Evolutionary conservation across 1,140 invertebrate genomes (phyloP).

Genomic region (Galleria mellonella): DNA sequence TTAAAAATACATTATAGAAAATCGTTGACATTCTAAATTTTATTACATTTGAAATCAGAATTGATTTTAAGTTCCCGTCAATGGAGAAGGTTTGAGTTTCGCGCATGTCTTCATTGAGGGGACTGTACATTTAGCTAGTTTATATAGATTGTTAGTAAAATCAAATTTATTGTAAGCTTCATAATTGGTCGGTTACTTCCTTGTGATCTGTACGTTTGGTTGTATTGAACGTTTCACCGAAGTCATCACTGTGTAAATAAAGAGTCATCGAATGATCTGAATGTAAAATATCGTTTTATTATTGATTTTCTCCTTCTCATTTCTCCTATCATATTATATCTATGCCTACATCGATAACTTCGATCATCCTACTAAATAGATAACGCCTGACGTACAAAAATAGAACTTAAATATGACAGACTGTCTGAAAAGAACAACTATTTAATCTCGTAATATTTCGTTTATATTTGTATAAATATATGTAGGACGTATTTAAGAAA

Average conservation of each 20-base stretch:
- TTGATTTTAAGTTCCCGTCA: slow-evolving; percentile 16
- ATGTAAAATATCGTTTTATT: slow-evolving; percentile 58
- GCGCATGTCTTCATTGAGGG: slow-evolving; percentile 11
- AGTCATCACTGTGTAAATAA: slow-evolving; percentile 68
- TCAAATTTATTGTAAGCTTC: slow-evolving; percentile 36
- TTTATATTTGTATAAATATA: too few relatives aligned
- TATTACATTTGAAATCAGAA: slow-evolving; percentile 27
- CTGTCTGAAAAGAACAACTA: too few relatives aligned
- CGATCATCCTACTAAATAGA: too few relatives aligned
- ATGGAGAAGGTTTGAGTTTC: slow-evolving; percentile 7
- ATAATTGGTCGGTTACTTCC: slow-evolving; percentile 39
- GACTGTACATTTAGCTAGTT: slow-evolving; percentile 9
- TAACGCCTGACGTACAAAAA: too few relatives aligned
- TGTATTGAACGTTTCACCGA: slow-evolving; percentile 39
- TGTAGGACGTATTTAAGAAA: too few relatives aligned
- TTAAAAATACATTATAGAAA: slow-evolving; percentile 25
- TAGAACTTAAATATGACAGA: too few relatives aligned
- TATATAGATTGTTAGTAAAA: slow-evolving; percentile 21
- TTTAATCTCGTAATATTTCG: too few relatives aligned
- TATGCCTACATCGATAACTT: too few relatives aligned
- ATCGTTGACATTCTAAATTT: slow-evolving; percentile 51
- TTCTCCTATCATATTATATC: too few relatives aligned
- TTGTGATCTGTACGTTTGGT: slow-evolving; percentile 49
- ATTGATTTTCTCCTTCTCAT: not conserved
- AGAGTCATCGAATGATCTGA: slow-evolving; percentile 69